A percentile compares a stretch with the other conserved stretches of the same genome.
Conservation (phyloP, 2,888 invertebrate species). For the Allophyes oxyacanthae region DNA sequence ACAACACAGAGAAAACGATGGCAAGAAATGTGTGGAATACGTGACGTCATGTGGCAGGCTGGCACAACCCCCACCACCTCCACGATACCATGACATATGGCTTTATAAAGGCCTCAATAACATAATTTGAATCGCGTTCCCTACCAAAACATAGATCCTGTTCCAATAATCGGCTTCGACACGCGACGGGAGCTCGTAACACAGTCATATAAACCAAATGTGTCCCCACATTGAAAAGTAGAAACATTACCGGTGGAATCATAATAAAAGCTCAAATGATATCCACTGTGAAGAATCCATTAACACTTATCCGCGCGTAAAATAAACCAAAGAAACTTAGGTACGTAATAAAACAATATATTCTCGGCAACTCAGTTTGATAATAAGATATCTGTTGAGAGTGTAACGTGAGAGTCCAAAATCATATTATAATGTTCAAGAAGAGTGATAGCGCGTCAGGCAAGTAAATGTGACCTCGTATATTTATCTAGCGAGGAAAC, state of each 20-base stretch:
- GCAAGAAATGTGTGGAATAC: slow-evolving; percentile 50
- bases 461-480: slow-evolving; percentile 30
- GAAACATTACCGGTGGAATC: slow-evolving; percentile 74
- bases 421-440: slow-evolving; percentile 70
- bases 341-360: slow-evolving; percentile 73
- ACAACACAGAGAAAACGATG: slow-evolving; percentile 31
- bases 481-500: slow-evolving; percentile 40
- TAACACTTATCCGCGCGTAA: slow-evolving; percentile 76
- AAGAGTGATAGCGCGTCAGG: slow-evolving; percentile 57
- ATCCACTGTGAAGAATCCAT: slow-evolving; percentile 77
- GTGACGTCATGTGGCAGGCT: slow-evolving; percentile 45
- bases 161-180: slow-evolving; percentile 74
- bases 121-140: slow-evolving; percentile 46
- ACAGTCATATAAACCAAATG: slow-evolving; percentile 73
- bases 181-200: slow-evolving; percentile 76
- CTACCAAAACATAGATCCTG: slow-evolving; percentile 35
- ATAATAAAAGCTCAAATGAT: slow-evolving; percentile 79
- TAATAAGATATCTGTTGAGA: slow-evolving; percentile 63
- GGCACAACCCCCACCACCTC: slow-evolving; percentile 12
- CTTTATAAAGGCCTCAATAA: slow-evolving; percentile 46
- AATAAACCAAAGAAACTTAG: slow-evolving; percentile 70
- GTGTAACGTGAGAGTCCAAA: slow-evolving; percentile 55
- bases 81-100: slow-evolving; percentile 36
- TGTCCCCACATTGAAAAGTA: slow-evolving; percentile 76
- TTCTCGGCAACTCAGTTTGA: slow-evolving; percentile 65